Conservation (phyloP, 1,140 invertebrate genomes). For the Ephestia elutella region DNA sequence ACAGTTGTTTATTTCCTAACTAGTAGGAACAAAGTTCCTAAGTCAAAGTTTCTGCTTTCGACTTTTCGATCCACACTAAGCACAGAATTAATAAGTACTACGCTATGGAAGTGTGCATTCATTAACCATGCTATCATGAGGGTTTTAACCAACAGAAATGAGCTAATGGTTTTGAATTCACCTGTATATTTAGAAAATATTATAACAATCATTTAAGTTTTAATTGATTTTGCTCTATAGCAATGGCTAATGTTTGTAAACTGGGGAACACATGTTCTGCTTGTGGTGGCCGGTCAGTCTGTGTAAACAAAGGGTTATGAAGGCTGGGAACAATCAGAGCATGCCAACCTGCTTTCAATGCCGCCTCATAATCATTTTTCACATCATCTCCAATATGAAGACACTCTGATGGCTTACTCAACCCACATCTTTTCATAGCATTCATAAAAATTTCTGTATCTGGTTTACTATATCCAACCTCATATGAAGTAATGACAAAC, state of each 20-base stretch:
- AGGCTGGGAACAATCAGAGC: slow-evolving; percentile 69
- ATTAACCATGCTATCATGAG: too few species aligned
- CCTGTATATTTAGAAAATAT: too few species aligned
- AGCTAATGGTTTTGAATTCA: too few species aligned
- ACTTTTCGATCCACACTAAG: too few species aligned
- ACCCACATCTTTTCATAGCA: slow-evolving; percentile 75
- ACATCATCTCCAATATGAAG: slow-evolving; percentile 89
- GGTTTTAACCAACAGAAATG: too few species aligned
- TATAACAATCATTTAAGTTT: not conserved
- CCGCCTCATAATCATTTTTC: slow-evolving; percentile 84
- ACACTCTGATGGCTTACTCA: slow-evolving; percentile 74
- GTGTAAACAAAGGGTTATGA: not conserved
- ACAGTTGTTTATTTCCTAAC: too few species aligned
- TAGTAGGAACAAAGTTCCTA: too few species aligned
- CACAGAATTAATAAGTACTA: too few species aligned
- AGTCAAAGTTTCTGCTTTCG: too few species aligned
- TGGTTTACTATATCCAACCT: slow-evolving; percentile 84
- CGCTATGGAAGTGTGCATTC: too few species aligned
- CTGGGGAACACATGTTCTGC: slow-evolving; percentile 26
- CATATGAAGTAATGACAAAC: slow-evolving; percentile 87
- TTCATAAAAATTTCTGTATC: slow-evolving; percentile 81
- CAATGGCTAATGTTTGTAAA: not conserved
- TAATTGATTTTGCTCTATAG: not conserved
- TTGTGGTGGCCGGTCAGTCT: slow-evolving; percentile 24
- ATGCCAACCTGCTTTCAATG: slow-evolving; percentile 83